Evolutionary conservation across 2,797 vertebrate genomes (phyloP).

Genomic region (Neosalanx taihuensis): DNA sequence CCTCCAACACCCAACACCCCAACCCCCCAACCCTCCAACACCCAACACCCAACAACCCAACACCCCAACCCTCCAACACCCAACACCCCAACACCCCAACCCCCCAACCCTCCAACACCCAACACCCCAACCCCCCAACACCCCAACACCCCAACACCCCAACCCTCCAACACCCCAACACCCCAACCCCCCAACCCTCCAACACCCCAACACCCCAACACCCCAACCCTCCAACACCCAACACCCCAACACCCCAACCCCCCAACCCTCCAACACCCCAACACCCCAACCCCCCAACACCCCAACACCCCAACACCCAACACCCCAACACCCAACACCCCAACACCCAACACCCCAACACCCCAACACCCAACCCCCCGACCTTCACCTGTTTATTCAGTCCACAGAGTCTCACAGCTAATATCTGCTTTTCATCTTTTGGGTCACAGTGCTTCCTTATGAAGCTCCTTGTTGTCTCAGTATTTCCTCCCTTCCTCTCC

Average conservation of each 20-base stretch:
- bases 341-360: not conserved
- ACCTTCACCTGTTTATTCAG: not conserved
- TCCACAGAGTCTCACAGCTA: not conserved
- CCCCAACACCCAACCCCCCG: not conserved
- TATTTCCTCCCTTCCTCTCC: conserved; percentile 38
- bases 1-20: not conserved
- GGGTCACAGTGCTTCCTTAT: conserved; percentile 45
- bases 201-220: not conserved
- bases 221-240: not conserved
- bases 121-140: not conserved
- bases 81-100: not conserved
- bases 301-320: too few species aligned
- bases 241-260: too few species aligned
- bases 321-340: too few species aligned
- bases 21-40: not conserved
- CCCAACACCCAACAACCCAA: too few species aligned
- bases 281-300: not conserved
- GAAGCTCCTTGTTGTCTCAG: conserved; percentile 57
- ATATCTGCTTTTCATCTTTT: conserved; percentile 33
- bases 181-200: not conserved
- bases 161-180: too few species aligned
- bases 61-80: too few species aligned
- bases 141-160: not conserved
- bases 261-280: not conserved
- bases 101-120: not conserved